phyloP scores from a whole-genome alignment of 2,797 vertebrate genomes.

The Anguilla megastoma region DNA sequence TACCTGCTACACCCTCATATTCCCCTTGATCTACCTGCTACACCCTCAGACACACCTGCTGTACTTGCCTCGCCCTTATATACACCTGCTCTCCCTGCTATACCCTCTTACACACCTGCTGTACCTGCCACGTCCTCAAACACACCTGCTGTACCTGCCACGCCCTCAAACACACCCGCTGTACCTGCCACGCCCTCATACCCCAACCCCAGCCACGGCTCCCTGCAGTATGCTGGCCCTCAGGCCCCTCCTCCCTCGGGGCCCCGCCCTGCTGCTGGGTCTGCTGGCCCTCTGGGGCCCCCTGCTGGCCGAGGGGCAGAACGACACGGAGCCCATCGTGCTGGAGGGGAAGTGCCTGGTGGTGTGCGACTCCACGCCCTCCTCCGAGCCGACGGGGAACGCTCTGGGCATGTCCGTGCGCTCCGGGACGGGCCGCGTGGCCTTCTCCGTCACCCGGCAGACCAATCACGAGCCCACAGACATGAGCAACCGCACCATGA shows the following conservation, averaged over 20 bases:
- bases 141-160: neutral
- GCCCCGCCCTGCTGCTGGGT: conserved; percentile 39
- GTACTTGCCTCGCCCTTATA: neutral
- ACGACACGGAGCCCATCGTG: conserved; percentile 76
- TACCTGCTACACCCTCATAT: neutral
- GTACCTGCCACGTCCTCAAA: neutral
- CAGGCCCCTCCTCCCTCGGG: neutral
- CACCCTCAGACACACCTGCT: neutral
- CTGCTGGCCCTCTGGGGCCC: conserved; percentile 55
- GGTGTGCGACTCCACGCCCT: conserved; percentile 75
- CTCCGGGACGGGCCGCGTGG: conserved; percentile 71
- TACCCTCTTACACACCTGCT: neutral
- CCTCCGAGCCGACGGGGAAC: conserved; percentile 65
- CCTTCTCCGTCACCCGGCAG: conserved; percentile 74
- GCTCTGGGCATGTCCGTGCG: conserved; percentile 79
- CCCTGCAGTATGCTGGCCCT: neutral
- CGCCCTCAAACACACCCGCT: neutral
- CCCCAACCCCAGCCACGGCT: neutral
- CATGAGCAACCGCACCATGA: conserved; percentile 81
- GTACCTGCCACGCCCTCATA: neutral
- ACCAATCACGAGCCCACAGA: conserved; percentile 79
- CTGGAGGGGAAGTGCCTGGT: conserved; percentile 79
- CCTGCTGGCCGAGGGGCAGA: conserved; percentile 62
- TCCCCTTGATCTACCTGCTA: neutral
- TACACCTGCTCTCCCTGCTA: neutral